Evolutionary conservation across 2,113 vertebrate species (phyloP), one percentile per base, ranked within the genome.

Genomic region (Phyllostomus hastatus): DNA sequence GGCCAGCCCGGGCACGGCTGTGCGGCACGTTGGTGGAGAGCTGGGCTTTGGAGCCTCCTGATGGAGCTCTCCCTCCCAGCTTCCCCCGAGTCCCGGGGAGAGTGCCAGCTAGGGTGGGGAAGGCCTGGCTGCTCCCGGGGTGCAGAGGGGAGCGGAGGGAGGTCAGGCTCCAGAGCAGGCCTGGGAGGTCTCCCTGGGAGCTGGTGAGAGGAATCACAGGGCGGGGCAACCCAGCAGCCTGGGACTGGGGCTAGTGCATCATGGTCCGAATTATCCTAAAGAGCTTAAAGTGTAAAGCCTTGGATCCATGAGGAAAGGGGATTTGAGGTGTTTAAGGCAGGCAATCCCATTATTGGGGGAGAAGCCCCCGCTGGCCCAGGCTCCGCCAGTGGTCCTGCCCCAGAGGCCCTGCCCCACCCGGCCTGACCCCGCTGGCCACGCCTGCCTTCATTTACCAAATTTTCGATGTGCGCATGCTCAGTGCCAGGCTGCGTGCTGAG

Each of bases 291-390:
- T 22, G 31, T 22, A 67, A 92, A 94, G 86, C 43, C 67, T n/a
- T 17, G n/a, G 52, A n/a, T 88, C 83, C 24, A 0, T 1, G 43
- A 91, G 83, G 90, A 88, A 76, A 94, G 69, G 92, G 90, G 96
- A 92, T 92, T 88, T 64, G 76, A 88, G 67, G 38, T 76, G 76
- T 57, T 64, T 76, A 76, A 76, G 94, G 52, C 80, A 61, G 41
- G 83, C 95, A 92, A 41, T 95, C 95, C 93, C 64, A 64, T 91
- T 95, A 93, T 10, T 59, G 16, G 59, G 31, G 7, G 72, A 82
- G 93, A 72, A 57, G 81, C n/a, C 35, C 22, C 70, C 69, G 75
- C 72, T 84, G 95, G 59, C 75, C 52, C 19, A 2, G 35, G 67
- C 70, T 78, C 26, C 48, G 73, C 57, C 43, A 72, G n/a, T 46